phyloP scores from a whole-genome alignment of 2,888 invertebrate species.

The Sesia bembeciformis region DNA sequence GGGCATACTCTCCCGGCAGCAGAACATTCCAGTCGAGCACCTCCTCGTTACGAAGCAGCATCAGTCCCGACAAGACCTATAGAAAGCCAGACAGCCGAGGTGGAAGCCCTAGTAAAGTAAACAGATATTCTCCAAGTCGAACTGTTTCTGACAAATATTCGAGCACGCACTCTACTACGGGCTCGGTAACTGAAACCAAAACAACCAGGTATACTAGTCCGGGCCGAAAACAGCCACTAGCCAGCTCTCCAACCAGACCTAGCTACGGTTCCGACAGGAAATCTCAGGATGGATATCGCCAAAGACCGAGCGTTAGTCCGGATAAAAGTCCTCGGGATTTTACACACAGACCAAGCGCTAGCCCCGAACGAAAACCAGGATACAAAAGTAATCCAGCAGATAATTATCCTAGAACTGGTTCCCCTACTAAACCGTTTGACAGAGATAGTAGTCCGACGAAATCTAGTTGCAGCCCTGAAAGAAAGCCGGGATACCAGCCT shows the following conservation, averaged over 20 bases:
- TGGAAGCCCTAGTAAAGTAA: constrained; percentile 39
- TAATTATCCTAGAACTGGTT: constrained; percentile 2
- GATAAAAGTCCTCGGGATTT: constrained; percentile 29
- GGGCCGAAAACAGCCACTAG: constrained; percentile 32
- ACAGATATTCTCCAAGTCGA: constrained; percentile 45
- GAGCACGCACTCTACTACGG: constrained; percentile 27
- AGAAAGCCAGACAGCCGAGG: constrained; percentile 50
- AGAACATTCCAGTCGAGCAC: constrained; percentile 68
- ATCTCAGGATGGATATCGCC: neutral
- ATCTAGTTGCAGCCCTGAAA: constrained; percentile 26
- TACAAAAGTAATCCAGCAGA: neutral
- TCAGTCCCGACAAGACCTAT: constrained; percentile 57
- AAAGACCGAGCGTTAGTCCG: constrained; percentile 16
- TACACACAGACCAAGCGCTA: neutral
- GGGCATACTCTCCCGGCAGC: constrained; percentile 73
- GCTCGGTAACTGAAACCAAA: constrained; percentile 34
- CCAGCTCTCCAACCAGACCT: constrained; percentile 35
- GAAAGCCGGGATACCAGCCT: constrained; percentile 13
- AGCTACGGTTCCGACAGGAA: constrained; percentile 19
- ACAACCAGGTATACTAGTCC: constrained; percentile 30
- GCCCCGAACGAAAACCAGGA: constrained; percentile 1
- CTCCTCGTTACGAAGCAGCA: constrained; percentile 69
- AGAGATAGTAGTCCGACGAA: constrained; percentile 10
- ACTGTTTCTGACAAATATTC: constrained; percentile 34
- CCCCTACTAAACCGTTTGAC: constrained; percentile 2